These are phyloP conservation scores for Jacana jacana DNA, from an alignment of 2,113 vertebrate genomes.

Conservation along the genomic window DNA sequence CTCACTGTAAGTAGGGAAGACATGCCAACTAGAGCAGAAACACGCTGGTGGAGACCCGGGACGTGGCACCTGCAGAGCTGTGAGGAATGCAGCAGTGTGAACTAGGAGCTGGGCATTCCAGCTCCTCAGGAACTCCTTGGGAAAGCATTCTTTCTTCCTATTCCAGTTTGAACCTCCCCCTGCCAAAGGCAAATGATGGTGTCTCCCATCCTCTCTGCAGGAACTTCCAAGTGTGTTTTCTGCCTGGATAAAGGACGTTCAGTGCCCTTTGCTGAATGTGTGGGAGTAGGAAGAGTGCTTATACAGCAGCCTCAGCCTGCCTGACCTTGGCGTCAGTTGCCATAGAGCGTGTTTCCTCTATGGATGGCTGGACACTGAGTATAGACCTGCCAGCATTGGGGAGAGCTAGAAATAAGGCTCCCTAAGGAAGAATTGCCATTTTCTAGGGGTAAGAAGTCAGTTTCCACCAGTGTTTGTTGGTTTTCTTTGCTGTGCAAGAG, in stretches of 20 bases:
- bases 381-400: neutral
- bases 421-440: neutral
- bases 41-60: neutral
- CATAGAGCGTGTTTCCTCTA: neutral
- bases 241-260: neutral
- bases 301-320: neutral
- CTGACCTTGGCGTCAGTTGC: neutral
- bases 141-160: neutral
- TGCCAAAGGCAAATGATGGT: neutral
- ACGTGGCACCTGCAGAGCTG: neutral
- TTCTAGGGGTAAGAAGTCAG: neutral
- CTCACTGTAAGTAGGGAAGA: neutral
- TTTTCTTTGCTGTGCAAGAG: neutral
- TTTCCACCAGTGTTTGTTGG: neutral
- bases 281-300: neutral
- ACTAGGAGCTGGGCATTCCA: neutral
- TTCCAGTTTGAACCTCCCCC: neutral
- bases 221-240: neutral
- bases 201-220: neutral
- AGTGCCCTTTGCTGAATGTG: neutral
- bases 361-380: neutral
- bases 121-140: accelerated
- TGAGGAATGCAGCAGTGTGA: neutral
- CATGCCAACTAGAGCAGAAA: constrained; percentile 14
- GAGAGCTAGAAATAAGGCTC: neutral